phyloP scores from a whole-genome alignment of 2,888 invertebrate genomes.

The Rapana venosa region DNA sequence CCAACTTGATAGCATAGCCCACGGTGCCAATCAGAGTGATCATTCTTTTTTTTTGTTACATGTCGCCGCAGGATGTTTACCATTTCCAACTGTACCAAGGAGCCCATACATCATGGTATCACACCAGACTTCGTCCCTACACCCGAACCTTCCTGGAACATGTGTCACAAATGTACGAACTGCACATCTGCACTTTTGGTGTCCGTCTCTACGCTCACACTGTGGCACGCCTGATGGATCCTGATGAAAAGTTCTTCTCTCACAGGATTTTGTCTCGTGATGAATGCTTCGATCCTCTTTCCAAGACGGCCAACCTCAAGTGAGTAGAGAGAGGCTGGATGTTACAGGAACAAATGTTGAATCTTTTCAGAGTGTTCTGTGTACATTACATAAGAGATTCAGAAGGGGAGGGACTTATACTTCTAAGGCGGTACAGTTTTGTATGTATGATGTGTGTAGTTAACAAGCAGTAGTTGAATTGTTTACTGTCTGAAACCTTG shows the following conservation, averaged over 20 bases:
- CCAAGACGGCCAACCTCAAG: slow-evolving; percentile 98
- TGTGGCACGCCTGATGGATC: slow-evolving; percentile 93
- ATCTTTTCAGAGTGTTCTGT: not conserved
- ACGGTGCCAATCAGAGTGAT: no score
- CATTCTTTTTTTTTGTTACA: no score
- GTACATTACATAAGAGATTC: no score
- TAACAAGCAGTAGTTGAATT: no score
- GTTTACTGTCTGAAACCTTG: no score
- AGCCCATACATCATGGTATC: slow-evolving; percentile 94
- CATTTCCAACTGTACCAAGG: slow-evolving; percentile 89
- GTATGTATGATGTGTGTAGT: no score
- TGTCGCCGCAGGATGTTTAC: slow-evolving; percentile 85
- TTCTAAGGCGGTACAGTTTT: no score
- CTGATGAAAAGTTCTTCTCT: slow-evolving; percentile 92
- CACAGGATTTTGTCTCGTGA: slow-evolving; percentile 97
- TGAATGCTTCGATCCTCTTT: slow-evolving; percentile 96
- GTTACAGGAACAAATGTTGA: not conserved
- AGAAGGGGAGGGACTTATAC: no score
- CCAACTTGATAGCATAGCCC: no score
- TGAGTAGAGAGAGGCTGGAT: slow-evolving; percentile 78
- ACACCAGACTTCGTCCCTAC: slow-evolving; percentile 93
- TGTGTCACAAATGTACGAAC: slow-evolving; percentile 88
- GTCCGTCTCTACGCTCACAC: slow-evolving; percentile 97
- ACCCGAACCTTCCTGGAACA: slow-evolving; percentile 89
- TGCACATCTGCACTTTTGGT: slow-evolving; percentile 99